Percentiles rank a stretch among this genome's conserved stretches.
Conservation (phyloP, 2,888 invertebrate species). For the Stratiomys singularior region DNA sequence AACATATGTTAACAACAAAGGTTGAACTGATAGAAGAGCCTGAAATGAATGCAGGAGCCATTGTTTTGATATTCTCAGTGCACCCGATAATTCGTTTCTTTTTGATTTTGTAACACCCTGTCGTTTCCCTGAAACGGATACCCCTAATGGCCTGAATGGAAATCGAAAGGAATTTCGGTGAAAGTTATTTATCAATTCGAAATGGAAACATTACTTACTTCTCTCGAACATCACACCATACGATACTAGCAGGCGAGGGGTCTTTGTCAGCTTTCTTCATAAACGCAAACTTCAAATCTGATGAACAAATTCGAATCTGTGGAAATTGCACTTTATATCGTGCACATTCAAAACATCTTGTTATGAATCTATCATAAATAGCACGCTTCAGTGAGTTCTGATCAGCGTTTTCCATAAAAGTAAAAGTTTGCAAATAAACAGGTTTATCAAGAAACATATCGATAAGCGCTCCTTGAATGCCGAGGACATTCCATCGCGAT, state of each 20-base stretch:
- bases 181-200: background rate
- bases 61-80: slow-evolving; percentile 70
- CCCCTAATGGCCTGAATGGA: slow-evolving; percentile 71
- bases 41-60: slow-evolving; percentile 68
- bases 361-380: slow-evolving; percentile 64
- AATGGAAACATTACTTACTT: slow-evolving; percentile 58
- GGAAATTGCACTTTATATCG: slow-evolving; percentile 57
- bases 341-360: slow-evolving; percentile 45
- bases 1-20: slow-evolving; percentile 1
- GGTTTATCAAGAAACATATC: slow-evolving; percentile 73
- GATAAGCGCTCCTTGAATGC: slow-evolving; percentile 85
- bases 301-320: slow-evolving; percentile 54
- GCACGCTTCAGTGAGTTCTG: slow-evolving; percentile 70
- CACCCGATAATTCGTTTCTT: slow-evolving; percentile 62
- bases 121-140: slow-evolving; percentile 80
- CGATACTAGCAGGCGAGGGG: slow-evolving; percentile 72
- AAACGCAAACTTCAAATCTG: slow-evolving; percentile 63
- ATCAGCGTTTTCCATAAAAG: slow-evolving; percentile 76
- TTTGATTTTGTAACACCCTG: slow-evolving; percentile 81
- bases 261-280: slow-evolving; percentile 62
- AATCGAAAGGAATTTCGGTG: background rate
- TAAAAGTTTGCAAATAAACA: slow-evolving; percentile 76
- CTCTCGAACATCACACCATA: slow-evolving; percentile 69
- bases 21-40: slow-evolving; percentile 60
- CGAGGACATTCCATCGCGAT: slow-evolving; percentile 86